A percentile compares a stretch with the other conserved stretches of the same genome.
Evolutionary conservation across 2,113 vertebrate species (phyloP).

Genomic region (Edolisoma coerulescens): DNA sequence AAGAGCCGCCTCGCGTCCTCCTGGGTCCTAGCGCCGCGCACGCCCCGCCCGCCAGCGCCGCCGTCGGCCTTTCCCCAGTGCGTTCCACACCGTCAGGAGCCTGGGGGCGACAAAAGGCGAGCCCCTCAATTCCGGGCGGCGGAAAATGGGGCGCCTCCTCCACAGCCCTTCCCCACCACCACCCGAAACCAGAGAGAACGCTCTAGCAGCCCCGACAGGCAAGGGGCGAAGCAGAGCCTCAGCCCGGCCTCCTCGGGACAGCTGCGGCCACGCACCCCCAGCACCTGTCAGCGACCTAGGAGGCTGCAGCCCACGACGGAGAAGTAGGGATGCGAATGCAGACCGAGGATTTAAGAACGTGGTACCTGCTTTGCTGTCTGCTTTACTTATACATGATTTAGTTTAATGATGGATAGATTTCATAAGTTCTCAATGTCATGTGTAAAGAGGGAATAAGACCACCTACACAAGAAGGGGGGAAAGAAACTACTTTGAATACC

Average conservation of each 20-base stretch:
- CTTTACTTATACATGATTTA: neutral
- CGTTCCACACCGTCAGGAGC: neutral
- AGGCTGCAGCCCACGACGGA: neutral
- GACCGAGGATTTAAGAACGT: neutral
- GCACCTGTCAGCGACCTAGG: neutral
- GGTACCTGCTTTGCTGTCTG: neutral
- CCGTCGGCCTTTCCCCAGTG: neutral
- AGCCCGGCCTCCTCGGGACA: neutral
- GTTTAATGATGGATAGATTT: neutral
- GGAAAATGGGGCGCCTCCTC: neutral
- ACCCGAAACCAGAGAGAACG: neutral
- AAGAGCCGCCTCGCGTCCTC: constrained; percentile 13
- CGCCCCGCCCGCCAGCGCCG: neutral
- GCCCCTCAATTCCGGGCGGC: neutral
- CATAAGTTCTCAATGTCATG: neutral
- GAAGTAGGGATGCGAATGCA: neutral
- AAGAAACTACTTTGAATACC: neutral
- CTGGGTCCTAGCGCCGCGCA: constrained; percentile 69
- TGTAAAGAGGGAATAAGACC: neutral
- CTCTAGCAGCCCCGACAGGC: neutral
- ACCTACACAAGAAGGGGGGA: neutral
- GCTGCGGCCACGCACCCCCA: neutral
- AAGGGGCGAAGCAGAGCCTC: neutral
- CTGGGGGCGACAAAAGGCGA: neutral
- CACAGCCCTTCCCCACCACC: neutral